Percentiles rank a stretch among this genome's conserved stretches.
Evolutionary conservation across 2,888 invertebrate species (phyloP).

Genomic region (Diaperis boleti): DNA sequence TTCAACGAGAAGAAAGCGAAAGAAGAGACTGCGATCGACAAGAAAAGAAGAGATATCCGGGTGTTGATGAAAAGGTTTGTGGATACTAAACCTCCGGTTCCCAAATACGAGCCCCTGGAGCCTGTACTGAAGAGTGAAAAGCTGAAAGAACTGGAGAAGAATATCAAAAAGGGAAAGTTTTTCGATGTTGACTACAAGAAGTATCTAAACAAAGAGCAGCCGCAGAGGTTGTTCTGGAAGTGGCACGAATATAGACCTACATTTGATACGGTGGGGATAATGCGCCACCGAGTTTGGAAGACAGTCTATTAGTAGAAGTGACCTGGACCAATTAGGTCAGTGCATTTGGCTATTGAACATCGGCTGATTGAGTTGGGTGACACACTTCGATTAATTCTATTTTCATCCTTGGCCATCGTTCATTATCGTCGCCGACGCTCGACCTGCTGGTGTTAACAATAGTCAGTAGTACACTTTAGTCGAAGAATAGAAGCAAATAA

Average conservation of each 20-base stretch:
- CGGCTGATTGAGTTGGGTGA: conserved; percentile 55
- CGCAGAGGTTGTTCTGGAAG: conserved; percentile 56
- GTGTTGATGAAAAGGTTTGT: conserved; percentile 57
- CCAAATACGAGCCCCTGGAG: conserved; percentile 61
- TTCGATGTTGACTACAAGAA: conserved; percentile 63
- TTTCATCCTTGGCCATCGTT: conserved; percentile 50
- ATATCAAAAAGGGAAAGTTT: conserved; percentile 63
- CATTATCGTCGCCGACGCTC: conserved; percentile 52
- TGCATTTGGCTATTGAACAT: conserved; percentile 57
- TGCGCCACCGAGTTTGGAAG: conserved; percentile 64
- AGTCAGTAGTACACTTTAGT: conserved; percentile 46
- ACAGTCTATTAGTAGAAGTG: conserved; percentile 58
- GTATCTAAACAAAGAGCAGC: conserved; percentile 56
- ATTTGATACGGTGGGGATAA: conserved; percentile 64
- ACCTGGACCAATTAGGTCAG: conserved; percentile 53
- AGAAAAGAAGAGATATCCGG: conserved; percentile 60
- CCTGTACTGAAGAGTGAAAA: conserved; percentile 64
- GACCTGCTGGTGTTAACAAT: conserved; percentile 51
- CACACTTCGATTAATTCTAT: conserved; percentile 47
- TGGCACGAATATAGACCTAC: conserved; percentile 60
- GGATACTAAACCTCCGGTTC: conserved; percentile 53
- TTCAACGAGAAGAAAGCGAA: conserved; percentile 62
- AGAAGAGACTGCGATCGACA: conserved; percentile 61
- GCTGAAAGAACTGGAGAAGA: conserved; percentile 61
- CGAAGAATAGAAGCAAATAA: conserved; percentile 51